Evolutionary conservation across 2,888 invertebrate genomes (phyloP).

Genomic region (Macaria liturata): DNA sequence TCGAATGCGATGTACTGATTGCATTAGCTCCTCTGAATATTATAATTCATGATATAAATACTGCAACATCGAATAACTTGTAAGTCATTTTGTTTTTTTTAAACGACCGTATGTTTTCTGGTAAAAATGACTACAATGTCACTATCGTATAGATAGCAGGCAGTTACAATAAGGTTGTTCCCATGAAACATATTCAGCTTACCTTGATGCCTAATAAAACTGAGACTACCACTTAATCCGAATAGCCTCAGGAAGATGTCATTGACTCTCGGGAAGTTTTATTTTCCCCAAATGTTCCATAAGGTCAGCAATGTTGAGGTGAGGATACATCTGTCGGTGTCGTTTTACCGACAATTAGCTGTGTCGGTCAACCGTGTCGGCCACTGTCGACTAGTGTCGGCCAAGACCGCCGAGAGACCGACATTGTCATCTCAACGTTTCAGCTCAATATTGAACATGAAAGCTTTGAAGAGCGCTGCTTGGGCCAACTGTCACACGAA

Average conservation of each 20-base stretch:
- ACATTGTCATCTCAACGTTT: slow-evolving; percentile 27
- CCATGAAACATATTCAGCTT: slow-evolving; percentile 23
- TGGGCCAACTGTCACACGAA: slow-evolving; percentile 1
- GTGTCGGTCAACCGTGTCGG: slow-evolving; percentile 62
- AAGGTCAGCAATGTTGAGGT: slow-evolving; percentile 48
- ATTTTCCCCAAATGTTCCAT: slow-evolving; percentile 48
- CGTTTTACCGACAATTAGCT: slow-evolving; percentile 67
- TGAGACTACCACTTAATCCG: slow-evolving; percentile 21
- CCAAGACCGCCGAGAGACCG: slow-evolving; percentile 16
- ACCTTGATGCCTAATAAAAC: slow-evolving; percentile 29
- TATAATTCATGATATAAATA: no score
- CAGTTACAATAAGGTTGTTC: slow-evolving; percentile 3
- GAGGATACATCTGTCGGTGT: slow-evolving; percentile 57
- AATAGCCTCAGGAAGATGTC: slow-evolving; percentile 41
- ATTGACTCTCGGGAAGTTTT: slow-evolving; percentile 49
- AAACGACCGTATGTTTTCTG: no score
- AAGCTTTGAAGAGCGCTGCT: slow-evolving; percentile 7
- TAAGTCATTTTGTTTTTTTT: no score
- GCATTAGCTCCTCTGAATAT: no score
- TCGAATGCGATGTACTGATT: no score
- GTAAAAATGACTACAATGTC: no score
- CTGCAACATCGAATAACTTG: no score
- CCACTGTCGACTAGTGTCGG: slow-evolving; percentile 24
- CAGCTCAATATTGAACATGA: slow-evolving; percentile 17
- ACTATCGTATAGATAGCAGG: not conserved